These are phyloP conservation scores for Drosophila simulans DNA, from an alignment of 1,140 invertebrate species.

Conservation along the genomic window DNA sequence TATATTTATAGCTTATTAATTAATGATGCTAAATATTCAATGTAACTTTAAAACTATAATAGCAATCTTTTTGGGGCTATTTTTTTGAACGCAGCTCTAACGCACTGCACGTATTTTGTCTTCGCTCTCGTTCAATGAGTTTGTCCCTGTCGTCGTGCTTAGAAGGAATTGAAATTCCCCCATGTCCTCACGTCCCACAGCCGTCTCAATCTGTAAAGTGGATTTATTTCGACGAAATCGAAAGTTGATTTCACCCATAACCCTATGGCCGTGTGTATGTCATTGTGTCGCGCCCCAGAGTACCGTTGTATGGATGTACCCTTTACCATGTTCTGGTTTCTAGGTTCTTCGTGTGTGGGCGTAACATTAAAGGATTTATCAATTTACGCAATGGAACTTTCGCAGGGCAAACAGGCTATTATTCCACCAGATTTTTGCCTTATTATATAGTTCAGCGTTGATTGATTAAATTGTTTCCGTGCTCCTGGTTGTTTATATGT, in stretches of 20 bases:
- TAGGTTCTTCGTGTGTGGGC: slow-evolving; percentile 8
- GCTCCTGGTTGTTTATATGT: slow-evolving; percentile 11
- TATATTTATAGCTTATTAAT: no score
- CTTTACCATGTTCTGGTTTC: slow-evolving; percentile 23
- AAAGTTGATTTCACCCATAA: slow-evolving; percentile 67
- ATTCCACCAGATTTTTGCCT: slow-evolving; percentile 44
- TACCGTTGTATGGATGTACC: slow-evolving; percentile 2
- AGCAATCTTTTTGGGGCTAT: not conserved
- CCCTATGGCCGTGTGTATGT: slow-evolving; percentile 11
- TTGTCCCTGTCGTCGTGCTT: slow-evolving; percentile 67
- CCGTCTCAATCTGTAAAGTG: slow-evolving; percentile 73
- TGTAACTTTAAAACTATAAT: not conserved
- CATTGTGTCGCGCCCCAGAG: slow-evolving; percentile 32
- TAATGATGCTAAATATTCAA: no score
- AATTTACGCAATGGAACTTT: slow-evolving; percentile 69
- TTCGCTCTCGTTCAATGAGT: slow-evolving; percentile 62
- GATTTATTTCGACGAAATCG: slow-evolving; percentile 79
- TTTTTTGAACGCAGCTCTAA: not conserved
- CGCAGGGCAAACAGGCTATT: slow-evolving; percentile 32
- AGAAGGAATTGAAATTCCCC: slow-evolving; percentile 71
- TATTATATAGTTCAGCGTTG: slow-evolving; percentile 47
- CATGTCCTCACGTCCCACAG: slow-evolving; percentile 34
- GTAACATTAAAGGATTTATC: slow-evolving; percentile 78
- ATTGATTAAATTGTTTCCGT: slow-evolving; percentile 67
- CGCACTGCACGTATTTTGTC: slow-evolving; percentile 59